Base-by-base conservation (phyloP, 2,113 vertebrate genomes). In the Sebastes fasciatus region DNA sequence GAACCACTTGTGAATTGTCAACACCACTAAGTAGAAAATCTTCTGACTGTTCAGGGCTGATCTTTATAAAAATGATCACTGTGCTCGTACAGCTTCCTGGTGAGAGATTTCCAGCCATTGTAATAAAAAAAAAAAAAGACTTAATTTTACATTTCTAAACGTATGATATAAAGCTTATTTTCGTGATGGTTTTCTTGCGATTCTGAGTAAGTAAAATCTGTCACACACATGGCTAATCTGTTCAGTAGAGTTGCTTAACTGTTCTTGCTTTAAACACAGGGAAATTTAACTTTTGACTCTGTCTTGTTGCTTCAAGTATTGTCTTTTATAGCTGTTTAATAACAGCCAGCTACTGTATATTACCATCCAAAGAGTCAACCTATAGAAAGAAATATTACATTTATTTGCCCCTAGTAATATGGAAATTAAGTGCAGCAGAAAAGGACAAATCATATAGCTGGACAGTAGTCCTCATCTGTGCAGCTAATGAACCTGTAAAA, bases 71-170 rank as follows among this genome's bases (percentile, higher is more conserved):
- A 52, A 60, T 1, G 6, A 6, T 64, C 26, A 17, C 34, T 74
- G 84, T 23, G 5, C 0, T 16, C 40, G 14, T 34, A 34, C 51
- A 13, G 19, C 19, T 19, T 49, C 14, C 70, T 21, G 34, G 6
- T 14, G 55, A 68, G 8, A 57, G 60, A 67, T 49, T 48, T 79
- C 45, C 3, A 57, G 16, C 8, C 3, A 5, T 26, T 62, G 58
- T 40, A 12, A 14, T 40, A 11, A 74, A 43, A 34, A 43, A 34
- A 17, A 14, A 57, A 40, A 9, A 62, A 5, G 5, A 34, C 8
- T 62, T 23, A 23, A n/a, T 23, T 46, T 54, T 26, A 17, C 26
- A 55, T 57, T 79, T 88, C 63, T 68, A 64, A 63, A 46, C 48
- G 23, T 26, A 26, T 34, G 3, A 34, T 19, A 6, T 7, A 46